Base-by-base conservation (phyloP, 2,888 invertebrate genomes). In the Campopleginae sp. region DNA sequence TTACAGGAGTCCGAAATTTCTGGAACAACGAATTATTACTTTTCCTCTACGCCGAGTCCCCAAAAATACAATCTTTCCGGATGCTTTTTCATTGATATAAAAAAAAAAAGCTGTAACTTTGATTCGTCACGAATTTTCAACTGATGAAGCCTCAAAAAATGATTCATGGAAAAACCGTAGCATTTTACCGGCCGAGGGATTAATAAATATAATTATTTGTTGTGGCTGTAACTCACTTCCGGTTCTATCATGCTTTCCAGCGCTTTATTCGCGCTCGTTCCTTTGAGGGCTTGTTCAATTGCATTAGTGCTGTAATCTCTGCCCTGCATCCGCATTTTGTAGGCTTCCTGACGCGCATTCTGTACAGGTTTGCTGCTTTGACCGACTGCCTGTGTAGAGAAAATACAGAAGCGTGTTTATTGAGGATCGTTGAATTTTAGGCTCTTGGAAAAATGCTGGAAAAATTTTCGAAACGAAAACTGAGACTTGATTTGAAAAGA, bases 291-390 rank as follows among this genome's bases (percentile, higher is more conserved):
- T 17, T 86, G 84, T 4, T 91, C 90, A 4, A 88, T 82, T 19
- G 89, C 87, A 81, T 84, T 91, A 0, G 90, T 90, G 77, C 88
- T 90, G 78, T 89, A 93, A 88, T 91, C 90, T 81, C 89, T 92
- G 38, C 93, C 94, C 86, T 94, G 93, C 87, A 94, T 92, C 54
- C 97, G 95, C 91, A 96, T 96, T 86, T 96, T 95, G 82, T 96
- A 96, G 0, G 97, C 97, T 92, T 98, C 97, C 82, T 96, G 95
- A 6, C 97, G 95, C 0, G 96, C 96, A 93, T 98, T 97, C 84
- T 94, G 93, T 71, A 97, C 94, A 0, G 95, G 94, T 80, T 93
- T 91, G 0, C 94, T 94, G 0, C 94, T 90, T 88, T 93, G 94
- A 0, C 96, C 96, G 12, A 97, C 86, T 0, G 96, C 94, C 96